phyloP scores from a whole-genome alignment of 2,888 invertebrate species.

The Apeira syringaria region DNA sequence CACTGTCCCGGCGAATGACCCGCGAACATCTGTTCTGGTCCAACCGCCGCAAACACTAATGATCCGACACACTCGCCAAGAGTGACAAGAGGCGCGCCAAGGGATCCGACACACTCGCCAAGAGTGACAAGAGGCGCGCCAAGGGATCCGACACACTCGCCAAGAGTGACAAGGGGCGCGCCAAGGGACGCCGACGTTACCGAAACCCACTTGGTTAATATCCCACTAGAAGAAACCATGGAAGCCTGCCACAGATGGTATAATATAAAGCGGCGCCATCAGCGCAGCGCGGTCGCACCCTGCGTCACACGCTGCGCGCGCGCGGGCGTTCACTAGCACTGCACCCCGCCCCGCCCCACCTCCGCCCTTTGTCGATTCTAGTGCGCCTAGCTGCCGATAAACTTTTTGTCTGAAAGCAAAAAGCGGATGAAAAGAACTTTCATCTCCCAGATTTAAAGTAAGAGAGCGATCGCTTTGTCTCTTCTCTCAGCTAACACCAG shows the following conservation, averaged over 20 bases:
- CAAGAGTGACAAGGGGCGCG: not conserved
- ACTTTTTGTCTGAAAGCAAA: constrained; percentile 2
- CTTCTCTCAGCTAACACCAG: no score
- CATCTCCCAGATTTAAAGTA: not conserved
- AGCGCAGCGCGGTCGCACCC: not conserved
- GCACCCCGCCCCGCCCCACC: constrained; percentile 9
- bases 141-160: no score
- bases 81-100: no score
- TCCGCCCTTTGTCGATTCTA: constrained; percentile 7
- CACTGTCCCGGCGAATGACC: no score
- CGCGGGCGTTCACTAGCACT: constrained; percentile 12
- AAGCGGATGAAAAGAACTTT: not conserved
- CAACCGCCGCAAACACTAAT: no score
- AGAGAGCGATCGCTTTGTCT: not conserved
- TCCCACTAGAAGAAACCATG: constrained; percentile 12
- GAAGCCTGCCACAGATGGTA: constrained; percentile 9
- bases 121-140: no score
- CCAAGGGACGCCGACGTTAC: not conserved
- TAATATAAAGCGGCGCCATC: constrained; percentile 1
- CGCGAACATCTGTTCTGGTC: no score
- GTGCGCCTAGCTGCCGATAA: constrained; percentile 6
- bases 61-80: no score
- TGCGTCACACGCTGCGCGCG: not conserved
- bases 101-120: no score
- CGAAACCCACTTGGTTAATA: no score